phyloP scores from a whole-genome alignment of 2,888 invertebrate species.

The Saturnia japonica region DNA sequence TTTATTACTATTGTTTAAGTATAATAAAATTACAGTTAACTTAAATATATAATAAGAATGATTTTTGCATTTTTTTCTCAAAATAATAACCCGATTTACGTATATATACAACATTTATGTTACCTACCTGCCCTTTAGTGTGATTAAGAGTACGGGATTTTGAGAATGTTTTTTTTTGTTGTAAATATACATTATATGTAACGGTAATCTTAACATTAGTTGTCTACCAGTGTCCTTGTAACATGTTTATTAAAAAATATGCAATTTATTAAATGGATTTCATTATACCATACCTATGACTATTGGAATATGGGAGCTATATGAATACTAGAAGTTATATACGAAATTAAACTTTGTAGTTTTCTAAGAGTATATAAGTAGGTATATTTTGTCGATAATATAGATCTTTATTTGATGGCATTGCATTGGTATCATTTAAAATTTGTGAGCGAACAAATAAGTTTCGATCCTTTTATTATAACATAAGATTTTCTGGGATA shows the following conservation, averaged over 20 bases:
- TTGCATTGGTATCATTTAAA: too few species aligned
- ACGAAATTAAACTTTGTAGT: too few species aligned
- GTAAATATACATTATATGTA: slow-evolving; percentile 60
- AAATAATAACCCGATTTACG: not conserved
- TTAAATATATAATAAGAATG: not conserved
- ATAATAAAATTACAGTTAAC: not conserved
- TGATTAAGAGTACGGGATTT: slow-evolving; percentile 33
- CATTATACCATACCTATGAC: not conserved
- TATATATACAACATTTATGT: slow-evolving; percentile 31
- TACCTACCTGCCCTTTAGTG: slow-evolving; percentile 44
- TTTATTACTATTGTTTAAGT: slow-evolving; percentile 3
- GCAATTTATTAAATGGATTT: slow-evolving; percentile 44
- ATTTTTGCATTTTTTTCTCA: slow-evolving; percentile 24
- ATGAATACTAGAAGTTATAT: not conserved
- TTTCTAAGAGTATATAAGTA: not conserved
- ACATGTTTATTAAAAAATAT: slow-evolving; percentile 71
- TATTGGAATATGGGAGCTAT: not conserved
- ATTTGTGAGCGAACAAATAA: too few species aligned
- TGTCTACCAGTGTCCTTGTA: slow-evolving; percentile 74
- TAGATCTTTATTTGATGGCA: too few species aligned
- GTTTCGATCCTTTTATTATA: too few species aligned
- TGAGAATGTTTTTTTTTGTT: slow-evolving; percentile 36
- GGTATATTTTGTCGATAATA: too few species aligned
- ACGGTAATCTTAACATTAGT: slow-evolving; percentile 63
- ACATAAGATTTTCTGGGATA: too few species aligned